phyloP scores from a whole-genome alignment of 2,113 vertebrate genomes.

The Seriola aureovittata region DNA sequence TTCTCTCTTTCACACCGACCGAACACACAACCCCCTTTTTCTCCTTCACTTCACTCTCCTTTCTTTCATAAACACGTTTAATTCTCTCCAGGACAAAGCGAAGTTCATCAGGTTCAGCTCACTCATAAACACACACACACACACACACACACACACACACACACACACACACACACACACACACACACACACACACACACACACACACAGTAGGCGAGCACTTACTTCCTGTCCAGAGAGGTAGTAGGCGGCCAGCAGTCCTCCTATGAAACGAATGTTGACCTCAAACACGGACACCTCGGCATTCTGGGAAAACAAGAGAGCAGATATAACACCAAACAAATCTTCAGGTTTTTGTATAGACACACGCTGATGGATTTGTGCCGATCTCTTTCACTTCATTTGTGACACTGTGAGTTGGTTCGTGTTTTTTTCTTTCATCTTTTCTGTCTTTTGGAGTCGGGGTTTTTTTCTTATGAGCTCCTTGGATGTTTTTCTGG shows the following conservation, averaged over 20 bases:
- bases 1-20: no score
- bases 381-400: background rate
- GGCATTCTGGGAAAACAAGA: conserved; percentile 87
- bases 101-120: background rate
- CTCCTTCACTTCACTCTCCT: background rate
- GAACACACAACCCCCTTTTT: background rate
- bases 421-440: background rate
- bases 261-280: conserved; percentile 97
- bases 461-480: background rate
- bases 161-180: background rate
- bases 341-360: background rate
- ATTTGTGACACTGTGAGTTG: background rate
- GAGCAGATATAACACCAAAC: background rate
- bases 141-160: background rate
- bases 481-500: background rate
- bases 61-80: background rate
- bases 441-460: background rate
- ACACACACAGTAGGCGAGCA: conserved; percentile 6
- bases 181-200: background rate
- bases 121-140: background rate
- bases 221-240: conserved; percentile 97
- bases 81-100: background rate
- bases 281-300: conserved; percentile 99
- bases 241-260: conserved; percentile 94
- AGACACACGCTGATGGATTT: background rate